Conservation (phyloP, 2,797 vertebrate species). For the Xerus rutilus region DNA sequence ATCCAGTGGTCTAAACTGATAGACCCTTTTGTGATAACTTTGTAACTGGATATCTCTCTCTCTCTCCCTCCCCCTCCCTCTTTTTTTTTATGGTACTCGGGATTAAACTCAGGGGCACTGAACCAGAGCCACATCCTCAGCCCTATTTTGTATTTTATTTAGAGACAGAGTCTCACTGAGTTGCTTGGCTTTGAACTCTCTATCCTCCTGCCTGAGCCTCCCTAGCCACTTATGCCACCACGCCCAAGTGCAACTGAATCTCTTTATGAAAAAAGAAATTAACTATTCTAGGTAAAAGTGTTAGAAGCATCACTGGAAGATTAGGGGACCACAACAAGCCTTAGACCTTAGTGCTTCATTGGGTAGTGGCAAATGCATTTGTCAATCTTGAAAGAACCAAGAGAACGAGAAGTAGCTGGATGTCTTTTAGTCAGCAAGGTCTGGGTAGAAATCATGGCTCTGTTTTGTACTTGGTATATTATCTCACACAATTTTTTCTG, state of each 20-base stretch:
- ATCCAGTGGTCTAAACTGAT: not conserved
- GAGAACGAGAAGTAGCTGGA: not conserved
- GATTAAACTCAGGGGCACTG: too few relatives aligned
- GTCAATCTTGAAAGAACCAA: not conserved
- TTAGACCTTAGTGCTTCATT: not conserved
- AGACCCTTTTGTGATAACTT: not conserved
- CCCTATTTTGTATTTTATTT: too few relatives aligned
- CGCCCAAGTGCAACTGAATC: not conserved
- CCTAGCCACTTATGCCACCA: too few relatives aligned
- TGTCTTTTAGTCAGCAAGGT: not conserved
- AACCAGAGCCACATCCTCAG: too few relatives aligned
- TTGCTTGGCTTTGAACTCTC: too few relatives aligned
- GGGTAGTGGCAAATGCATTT: not conserved
- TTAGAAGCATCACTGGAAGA: not conserved
- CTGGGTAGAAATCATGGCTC: not conserved
- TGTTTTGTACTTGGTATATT: not conserved
- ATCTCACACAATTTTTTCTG: not conserved
- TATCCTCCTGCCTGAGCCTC: too few relatives aligned
- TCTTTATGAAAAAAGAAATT: conserved; percentile 7
- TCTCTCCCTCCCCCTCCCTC: too few relatives aligned
- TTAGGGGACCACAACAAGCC: not conserved
- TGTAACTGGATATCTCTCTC: not conserved
- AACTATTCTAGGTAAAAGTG: not conserved
- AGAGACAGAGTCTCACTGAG: too few relatives aligned
- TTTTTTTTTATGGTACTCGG: too few relatives aligned